Conservation (phyloP, 2,113 vertebrate genomes). For the Neoarius graeffei region DNA sequence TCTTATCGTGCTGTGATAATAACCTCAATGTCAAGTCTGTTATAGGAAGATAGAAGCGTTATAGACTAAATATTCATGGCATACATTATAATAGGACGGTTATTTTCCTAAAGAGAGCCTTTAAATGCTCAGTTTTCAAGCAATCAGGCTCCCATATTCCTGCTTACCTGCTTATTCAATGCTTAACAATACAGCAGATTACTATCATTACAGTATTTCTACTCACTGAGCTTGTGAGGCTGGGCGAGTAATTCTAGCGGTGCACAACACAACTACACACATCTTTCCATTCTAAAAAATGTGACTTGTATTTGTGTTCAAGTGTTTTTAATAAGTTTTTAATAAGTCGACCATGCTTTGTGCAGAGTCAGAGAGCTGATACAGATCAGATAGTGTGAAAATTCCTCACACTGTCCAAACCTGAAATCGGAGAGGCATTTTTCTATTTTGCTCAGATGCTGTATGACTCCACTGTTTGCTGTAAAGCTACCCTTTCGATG, state of each 20-base stretch:
- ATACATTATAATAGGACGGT: not conserved
- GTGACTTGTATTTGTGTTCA: not conserved
- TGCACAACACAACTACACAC: not conserved
- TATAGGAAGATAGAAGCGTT: not conserved
- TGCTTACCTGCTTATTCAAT: not conserved
- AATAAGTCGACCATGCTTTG: not conserved
- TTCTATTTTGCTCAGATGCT: not conserved
- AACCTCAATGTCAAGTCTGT: not conserved
- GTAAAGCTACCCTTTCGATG: not conserved
- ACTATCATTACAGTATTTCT: not conserved
- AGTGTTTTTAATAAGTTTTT: not conserved
- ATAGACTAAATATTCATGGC: not conserved
- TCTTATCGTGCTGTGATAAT: not conserved
- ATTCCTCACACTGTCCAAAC: not conserved
- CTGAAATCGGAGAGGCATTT: not conserved
- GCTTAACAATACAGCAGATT: not conserved
- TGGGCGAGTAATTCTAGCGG: not conserved
- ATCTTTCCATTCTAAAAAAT: not conserved
- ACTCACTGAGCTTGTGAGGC: not conserved
- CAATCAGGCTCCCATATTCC: not conserved
- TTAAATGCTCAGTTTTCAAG: not conserved
- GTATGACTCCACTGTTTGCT: not conserved
- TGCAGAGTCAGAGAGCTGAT: not conserved
- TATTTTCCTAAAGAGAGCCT: not conserved
- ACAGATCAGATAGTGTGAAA: not conserved